Conservation (phyloP, 2,888 invertebrate species). For the Bruchidius siliquastri region DNA sequence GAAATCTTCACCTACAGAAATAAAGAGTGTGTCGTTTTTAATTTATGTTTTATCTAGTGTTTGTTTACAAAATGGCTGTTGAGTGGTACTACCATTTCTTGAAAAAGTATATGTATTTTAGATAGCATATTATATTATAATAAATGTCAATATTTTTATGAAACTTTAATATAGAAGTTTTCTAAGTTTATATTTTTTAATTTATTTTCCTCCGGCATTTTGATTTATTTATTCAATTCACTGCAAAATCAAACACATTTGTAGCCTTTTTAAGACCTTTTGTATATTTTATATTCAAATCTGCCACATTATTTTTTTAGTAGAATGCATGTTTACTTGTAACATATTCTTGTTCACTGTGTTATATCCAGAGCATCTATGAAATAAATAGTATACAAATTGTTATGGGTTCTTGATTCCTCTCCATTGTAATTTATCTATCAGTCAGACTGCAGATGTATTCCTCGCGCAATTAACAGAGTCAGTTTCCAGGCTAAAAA, state of each 20-base stretch:
- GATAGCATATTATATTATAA: constrained; percentile 22
- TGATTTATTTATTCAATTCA: background rate
- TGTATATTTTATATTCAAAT: background rate
- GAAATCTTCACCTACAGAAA: background rate
- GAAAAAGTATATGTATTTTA: constrained; percentile 26
- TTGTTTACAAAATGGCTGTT: background rate
- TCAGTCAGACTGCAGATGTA: too few species aligned
- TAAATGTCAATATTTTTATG: constrained; percentile 31
- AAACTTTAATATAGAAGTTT: background rate
- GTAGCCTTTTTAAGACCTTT: background rate
- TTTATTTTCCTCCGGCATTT: background rate
- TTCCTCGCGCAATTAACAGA: too few species aligned
- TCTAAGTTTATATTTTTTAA: background rate
- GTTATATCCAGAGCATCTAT: constrained; percentile 36
- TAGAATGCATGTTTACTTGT: background rate
- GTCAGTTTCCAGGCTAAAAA: too few species aligned
- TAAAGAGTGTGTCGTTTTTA: background rate
- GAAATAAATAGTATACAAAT: constrained; percentile 9
- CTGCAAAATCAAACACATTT: background rate
- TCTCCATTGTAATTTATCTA: too few species aligned
- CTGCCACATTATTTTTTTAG: background rate
- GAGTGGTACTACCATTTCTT: background rate
- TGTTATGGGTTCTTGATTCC: too few species aligned
- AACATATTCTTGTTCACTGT: constrained; percentile 38
- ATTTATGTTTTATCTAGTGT: background rate